Evolutionary conservation across 2,797 vertebrate species (phyloP), one percentile per base, ranked within the genome.

Genomic region (Knipowitschia caucasica): DNA sequence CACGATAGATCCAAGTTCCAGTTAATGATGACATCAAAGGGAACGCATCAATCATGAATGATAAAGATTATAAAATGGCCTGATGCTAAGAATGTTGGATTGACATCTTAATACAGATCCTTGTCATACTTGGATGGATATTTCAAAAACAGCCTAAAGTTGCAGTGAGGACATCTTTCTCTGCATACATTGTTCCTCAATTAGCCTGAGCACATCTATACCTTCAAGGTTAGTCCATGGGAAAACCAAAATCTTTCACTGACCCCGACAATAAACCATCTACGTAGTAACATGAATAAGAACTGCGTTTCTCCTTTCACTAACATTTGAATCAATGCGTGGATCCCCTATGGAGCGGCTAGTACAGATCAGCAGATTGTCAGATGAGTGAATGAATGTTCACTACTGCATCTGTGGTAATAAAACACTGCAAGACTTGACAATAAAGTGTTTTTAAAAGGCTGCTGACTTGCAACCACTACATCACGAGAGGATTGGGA

Each of bases 241-340:
- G 51, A 56, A 62, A 49, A 69, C 51, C 4, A 52, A 66, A 55
- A 63, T 81, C 82, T 77, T 78, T 74, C 39, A 53, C 50, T 67
- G 67, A 67, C 63, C 45, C 64, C 44, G 59, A 80, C 55, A 70
- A 84, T 71, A 75, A 77, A 77, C 50, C 50, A 34, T 53, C 62
- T 21, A 30, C 62, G 29, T 20, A 33, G 71, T 69, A 74, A 69
- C 65, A 75, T 77, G 72, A 78, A 77, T 70, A 80, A 71, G 35
- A 52, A 42, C 45, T 29, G 30, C 42, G 47, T 73, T 74, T 58
- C 63, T 61, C 45, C 54, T 64, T 64, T 67, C 67, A 62, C 39
- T 56, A n/a, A 1, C 62, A 54, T 75, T 64, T 39, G 31, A 50
- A 81, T 86, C 83, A 67, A 86, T 82, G 64, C 52, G 64, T 65